Evolutionary conservation across 2,797 vertebrate species (phyloP).

Genomic region (Fundulus diaphanus): DNA sequence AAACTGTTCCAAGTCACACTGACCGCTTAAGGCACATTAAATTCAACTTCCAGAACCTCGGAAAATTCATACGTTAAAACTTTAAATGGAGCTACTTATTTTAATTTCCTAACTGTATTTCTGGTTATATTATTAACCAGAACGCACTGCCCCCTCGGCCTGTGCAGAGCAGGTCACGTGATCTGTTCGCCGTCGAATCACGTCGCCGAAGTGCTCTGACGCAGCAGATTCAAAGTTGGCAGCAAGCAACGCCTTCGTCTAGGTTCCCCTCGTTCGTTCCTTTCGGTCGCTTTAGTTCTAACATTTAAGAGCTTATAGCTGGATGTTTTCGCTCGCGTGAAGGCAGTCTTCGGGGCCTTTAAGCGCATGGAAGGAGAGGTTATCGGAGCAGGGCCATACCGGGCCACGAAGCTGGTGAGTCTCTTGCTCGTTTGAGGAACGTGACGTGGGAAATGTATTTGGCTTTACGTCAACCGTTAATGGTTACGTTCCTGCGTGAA

Average conservation of each 20-base stretch:
- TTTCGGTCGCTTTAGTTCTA: not conserved
- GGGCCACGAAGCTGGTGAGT: slow-evolving; percentile 91
- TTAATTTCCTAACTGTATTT: too few species aligned
- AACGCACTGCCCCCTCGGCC: not conserved
- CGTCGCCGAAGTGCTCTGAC: slow-evolving; percentile 35
- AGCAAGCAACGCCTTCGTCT: slow-evolving; percentile 49
- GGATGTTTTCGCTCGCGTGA: slow-evolving; percentile 43
- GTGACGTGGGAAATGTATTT: not conserved
- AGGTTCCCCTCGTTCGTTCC: not conserved
- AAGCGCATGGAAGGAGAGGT: slow-evolving; percentile 67
- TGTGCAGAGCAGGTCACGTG: slow-evolving; percentile 46
- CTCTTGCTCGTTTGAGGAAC: not conserved
- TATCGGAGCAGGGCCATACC: slow-evolving; percentile 88
- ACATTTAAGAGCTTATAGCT: not conserved
- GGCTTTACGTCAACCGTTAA: not conserved
- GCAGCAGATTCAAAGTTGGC: slow-evolving; percentile 74
- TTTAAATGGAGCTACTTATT: not conserved
- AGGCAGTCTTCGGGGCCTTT: not conserved
- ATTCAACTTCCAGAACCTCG: not conserved
- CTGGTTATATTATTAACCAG: too few species aligned
- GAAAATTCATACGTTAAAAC: not conserved
- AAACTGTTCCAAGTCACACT: not conserved
- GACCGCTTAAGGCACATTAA: not conserved
- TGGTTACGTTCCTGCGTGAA: not conserved
- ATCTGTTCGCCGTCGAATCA: slow-evolving; percentile 47